Percentiles rank a stretch among this genome's conserved stretches.
Conservation (phyloP, 1,140 invertebrate species). For the Drosophila kurseongensis region DNA sequence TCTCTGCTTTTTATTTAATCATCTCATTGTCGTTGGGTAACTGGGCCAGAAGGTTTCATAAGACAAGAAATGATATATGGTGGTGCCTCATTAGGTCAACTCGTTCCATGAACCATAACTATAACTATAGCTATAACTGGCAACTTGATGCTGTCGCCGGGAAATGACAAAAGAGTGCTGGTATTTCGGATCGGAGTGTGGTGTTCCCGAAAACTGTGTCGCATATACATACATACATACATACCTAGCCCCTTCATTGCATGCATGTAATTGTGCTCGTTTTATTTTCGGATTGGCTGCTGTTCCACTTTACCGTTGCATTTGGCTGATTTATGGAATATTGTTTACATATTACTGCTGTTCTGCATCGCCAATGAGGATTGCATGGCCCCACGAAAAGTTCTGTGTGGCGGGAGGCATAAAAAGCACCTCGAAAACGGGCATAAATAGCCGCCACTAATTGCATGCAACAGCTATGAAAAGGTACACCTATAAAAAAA, state of each 20-base stretch:
- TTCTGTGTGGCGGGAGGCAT: constrained; percentile 19
- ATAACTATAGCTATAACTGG: constrained; percentile 15
- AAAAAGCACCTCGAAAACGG: constrained; percentile 11
- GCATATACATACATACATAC: too few species aligned
- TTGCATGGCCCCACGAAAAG: constrained; percentile 23
- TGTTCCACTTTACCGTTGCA: constrained; percentile 12
- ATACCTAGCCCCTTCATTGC: constrained; percentile 19
- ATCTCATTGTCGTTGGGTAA: constrained; percentile 33
- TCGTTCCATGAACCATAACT: constrained; percentile 42
- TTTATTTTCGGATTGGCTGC: not conserved
- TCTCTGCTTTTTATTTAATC: not conserved
- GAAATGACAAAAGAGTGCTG: constrained; percentile 35
- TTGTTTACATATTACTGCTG: constrained; percentile 44
- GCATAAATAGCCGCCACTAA: constrained; percentile 35
- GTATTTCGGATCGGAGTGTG: constrained; percentile 9
- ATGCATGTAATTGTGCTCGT: constrained; percentile 36
- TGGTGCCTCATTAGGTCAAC: constrained; percentile 38
- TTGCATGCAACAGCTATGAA: constrained; percentile 15
- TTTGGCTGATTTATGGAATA: constrained; percentile 51
- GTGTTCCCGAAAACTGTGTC: constrained; percentile 60
- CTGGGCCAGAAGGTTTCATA: constrained; percentile 50
- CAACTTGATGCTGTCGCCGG: constrained; percentile 47
- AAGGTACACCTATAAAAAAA: not conserved
- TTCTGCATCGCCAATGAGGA: constrained; percentile 42
- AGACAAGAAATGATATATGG: constrained; percentile 25